Evolutionary conservation across 2,113 vertebrate genomes (phyloP).

Genomic region (Bufo bufo): DNA sequence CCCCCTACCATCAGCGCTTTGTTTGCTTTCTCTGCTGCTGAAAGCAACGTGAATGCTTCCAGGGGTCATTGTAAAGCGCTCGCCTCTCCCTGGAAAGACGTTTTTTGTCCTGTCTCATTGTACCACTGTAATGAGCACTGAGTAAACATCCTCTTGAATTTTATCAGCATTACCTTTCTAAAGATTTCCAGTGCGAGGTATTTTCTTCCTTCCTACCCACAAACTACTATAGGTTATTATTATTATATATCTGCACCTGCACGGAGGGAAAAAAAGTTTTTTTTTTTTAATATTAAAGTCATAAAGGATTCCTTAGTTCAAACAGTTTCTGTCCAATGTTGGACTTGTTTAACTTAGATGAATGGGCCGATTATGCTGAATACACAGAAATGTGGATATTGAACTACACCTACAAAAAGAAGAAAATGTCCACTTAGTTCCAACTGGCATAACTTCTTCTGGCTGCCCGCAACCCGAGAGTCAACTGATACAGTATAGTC

Average conservation of each 20-base stretch:
- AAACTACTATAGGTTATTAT: conserved; percentile 14
- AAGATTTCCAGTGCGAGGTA: conserved; percentile 20
- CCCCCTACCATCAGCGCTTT: conserved; percentile 13
- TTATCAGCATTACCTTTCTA: conserved; percentile 36
- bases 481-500: background rate
- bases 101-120: conserved; percentile 44
- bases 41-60: conserved; percentile 42
- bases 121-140: conserved; percentile 32
- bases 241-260: conserved; percentile 38
- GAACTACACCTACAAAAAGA: background rate
- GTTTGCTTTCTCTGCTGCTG: conserved; percentile 39
- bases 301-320: conserved; percentile 31
- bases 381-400: conserved; percentile 3
- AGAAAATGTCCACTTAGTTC: background rate
- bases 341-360: conserved; percentile 10
- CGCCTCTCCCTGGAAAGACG: conserved; percentile 44
- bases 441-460: background rate
- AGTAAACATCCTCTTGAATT: conserved; percentile 49
- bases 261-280: background rate
- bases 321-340: background rate
- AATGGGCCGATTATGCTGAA: conserved; percentile 13
- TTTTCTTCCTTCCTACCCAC: conserved; percentile 27
- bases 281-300: conserved; percentile 8
- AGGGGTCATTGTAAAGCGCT: conserved; percentile 47
- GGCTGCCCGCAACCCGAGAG: background rate